These are phyloP conservation scores for Myiozetetes cayanensis DNA, from an alignment of 2,113 vertebrate species.

Conservation along the genomic window DNA sequence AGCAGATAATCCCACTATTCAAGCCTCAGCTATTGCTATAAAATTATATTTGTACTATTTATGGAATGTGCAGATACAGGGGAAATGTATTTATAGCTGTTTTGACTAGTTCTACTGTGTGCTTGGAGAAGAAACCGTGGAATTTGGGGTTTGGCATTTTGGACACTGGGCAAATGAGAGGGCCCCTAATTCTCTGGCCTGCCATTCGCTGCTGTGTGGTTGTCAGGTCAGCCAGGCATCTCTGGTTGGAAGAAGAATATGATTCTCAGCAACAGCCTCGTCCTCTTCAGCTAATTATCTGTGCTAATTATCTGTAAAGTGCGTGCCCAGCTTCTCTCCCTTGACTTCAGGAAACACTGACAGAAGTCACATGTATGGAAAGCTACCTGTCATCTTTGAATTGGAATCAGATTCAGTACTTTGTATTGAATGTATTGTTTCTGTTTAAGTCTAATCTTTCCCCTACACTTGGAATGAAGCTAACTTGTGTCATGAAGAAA, in stretches of 20 bases:
- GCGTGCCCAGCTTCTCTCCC: neutral
- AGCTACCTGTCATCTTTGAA: neutral
- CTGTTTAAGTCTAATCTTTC: neutral
- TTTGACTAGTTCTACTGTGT: constrained; percentile 23
- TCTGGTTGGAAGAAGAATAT: neutral
- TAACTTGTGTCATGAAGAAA: neutral
- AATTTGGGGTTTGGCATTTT: constrained; percentile 65
- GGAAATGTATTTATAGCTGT: constrained; percentile 49
- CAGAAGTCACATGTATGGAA: neutral
- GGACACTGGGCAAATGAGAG: constrained; percentile 29
- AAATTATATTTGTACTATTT: constrained; percentile 58
- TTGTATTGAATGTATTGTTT: neutral
- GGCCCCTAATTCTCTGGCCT: neutral
- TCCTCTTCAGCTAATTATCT: neutral
- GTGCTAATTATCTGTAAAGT: neutral
- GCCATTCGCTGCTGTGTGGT: constrained; percentile 23
- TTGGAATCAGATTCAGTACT: neutral
- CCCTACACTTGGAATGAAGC: neutral
- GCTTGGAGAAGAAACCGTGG: constrained; percentile 58
- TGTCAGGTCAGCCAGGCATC: constrained; percentile 1
- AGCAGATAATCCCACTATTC: neutral
- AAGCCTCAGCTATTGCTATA: constrained; percentile 5
- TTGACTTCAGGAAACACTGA: neutral
- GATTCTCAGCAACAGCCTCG: neutral
- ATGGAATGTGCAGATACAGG: constrained; percentile 58